A percentile compares a stretch with the other conserved stretches of the same genome.
Evolutionary conservation across 2,797 vertebrate genomes (phyloP).

Genomic region (Enteromius radiatus): DNA sequence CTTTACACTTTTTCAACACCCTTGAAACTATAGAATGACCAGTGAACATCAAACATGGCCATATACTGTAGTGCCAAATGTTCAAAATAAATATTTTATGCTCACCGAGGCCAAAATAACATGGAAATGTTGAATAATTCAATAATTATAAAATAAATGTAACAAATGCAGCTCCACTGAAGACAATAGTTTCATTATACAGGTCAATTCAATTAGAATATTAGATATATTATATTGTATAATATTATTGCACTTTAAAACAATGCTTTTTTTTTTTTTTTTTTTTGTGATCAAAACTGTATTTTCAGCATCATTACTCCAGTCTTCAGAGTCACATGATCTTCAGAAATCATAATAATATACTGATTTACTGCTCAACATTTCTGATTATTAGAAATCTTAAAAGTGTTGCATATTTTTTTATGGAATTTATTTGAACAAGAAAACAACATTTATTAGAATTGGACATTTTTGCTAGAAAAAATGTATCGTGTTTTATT

Average conservation of each 20-base stretch:
- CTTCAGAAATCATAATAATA: neutral
- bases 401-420: neutral
- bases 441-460: neutral
- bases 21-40: conserved; percentile 73
- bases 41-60: conserved; percentile 28
- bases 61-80: neutral
- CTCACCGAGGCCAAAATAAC: neutral
- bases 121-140: neutral
- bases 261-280: too few relatives aligned
- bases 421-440: neutral
- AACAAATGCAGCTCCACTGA: neutral
- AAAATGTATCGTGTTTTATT: too few relatives aligned
- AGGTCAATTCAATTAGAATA: neutral
- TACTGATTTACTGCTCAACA: neutral
- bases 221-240: neutral
- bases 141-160: neutral
- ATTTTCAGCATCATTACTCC: neutral
- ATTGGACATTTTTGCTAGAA: neutral
- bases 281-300: neutral
- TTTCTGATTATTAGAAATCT: neutral
- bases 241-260: neutral
- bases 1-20: conserved; percentile 69
- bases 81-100: neutral
- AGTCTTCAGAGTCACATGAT: neutral
- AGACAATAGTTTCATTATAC: neutral